Evolutionary conservation across 2,797 vertebrate genomes (phyloP), one percentile per base, ranked within the genome.

Genomic region (Tauraco hartlaubi): DNA sequence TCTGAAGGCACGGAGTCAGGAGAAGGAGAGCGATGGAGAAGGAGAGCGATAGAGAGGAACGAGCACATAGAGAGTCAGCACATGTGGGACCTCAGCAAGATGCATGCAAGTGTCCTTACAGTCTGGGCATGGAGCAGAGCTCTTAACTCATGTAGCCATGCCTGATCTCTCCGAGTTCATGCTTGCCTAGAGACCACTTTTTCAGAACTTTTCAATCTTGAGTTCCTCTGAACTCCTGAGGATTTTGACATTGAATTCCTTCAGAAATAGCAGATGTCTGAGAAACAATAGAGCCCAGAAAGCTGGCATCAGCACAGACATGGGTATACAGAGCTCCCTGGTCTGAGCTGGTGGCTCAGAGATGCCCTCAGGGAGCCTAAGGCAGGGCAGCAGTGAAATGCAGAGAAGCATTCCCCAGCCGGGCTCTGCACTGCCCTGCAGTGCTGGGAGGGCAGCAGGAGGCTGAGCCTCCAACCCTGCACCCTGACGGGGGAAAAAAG

Each of bases 41-140:
- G 39, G 23, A 46, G 46, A 46, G 46, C 35, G 35, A 35, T 35
- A 35, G 73, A 29, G 23, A 31, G 22, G 39, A 69, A 28, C 12
- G 3, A 15, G 55, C 16, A 63, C 48, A n/a, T 37, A 15, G 20
- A 55, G 31, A 56, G 39, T 23, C 28, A 37, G 73, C 67, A 59
- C 19, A 8, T 1, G 12, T 25, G n/a, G 33, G 48, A 72, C 22
- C 59, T 68, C 55, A 48, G 31, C 31, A 18, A 31, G 41, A 17
- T 9, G 21, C n/a, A 41, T 0, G 6, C 19, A 43, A 78, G 29
- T 0, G 2, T 12, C 5, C 49, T 63, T 23, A 3, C 39, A 33
- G 68, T 3, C 61, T 48, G 31, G 44, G 67, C 22, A 28, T 0
- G 46, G 15, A 79, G 56, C 41, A 37, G 67, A 31, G 31, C 28